Base-by-base conservation (phyloP, 1,140 invertebrate genomes). In the Uloborus diversus region DNA sequence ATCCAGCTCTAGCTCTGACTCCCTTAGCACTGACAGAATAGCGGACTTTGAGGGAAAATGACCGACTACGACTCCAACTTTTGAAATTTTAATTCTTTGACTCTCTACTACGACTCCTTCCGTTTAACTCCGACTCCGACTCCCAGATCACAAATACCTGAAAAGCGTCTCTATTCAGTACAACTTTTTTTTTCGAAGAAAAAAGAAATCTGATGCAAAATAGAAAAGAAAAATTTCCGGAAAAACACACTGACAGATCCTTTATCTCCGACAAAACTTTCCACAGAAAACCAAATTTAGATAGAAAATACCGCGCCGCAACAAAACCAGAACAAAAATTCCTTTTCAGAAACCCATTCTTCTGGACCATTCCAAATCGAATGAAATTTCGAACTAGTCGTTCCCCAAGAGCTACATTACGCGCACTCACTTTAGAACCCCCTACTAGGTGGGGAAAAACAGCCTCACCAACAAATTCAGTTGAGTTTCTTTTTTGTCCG, bases 301-400 rank as follows among this genome's bases (percentile, higher is more conserved):
- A 64, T 64, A 64, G 71, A 75, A 75, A 64, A 75, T 64, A 75
- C 57, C 20, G 59, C 35, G 30, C 20, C 25, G 23, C 7, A 0
- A 27, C 17, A 32, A 61, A 28, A 28, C 9, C 42, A 61, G 62
- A 47, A 73, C 20, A 64, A 75, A 64, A 64, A 42, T 64, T 64
- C 71, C 47, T 53, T 75, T 75, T 75, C 71, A 64, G 71, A 37
- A 75, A 35, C 71, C 56, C 28, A 75, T 75, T 75, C 71, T 75
- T 75, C 64, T 53, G 71, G 71, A 62, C 71, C 71, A 75, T 47
- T 59, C 56, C 71, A 75, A 75, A 75, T 75, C 59, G 59, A 64
- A 75, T 75, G 59, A 64, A 75, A 64, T 73, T 42, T 61, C 33
- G 42, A 75, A 64, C 56, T 5, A 20, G 14, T 17, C 33, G 20